Evolutionary conservation across 2,888 invertebrate genomes (phyloP), one percentile per base, ranked within the genome.

Genomic region (Pachymerium ferrugineum): DNA sequence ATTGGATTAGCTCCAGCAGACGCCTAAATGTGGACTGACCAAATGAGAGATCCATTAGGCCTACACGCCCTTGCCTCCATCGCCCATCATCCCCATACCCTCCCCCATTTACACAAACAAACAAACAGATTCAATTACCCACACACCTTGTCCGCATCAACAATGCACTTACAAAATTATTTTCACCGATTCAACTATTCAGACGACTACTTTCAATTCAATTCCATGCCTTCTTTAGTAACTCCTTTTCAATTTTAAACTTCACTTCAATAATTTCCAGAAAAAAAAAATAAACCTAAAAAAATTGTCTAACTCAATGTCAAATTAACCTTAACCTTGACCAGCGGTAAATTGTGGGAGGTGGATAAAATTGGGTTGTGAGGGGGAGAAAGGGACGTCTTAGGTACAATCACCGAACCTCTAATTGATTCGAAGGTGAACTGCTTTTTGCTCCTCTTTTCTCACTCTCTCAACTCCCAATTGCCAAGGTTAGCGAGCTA

Each of bases 21-120:
- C 62, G 62, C 62, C 62, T 62, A 62, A 62, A 62, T 62, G 62
- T 28, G 62, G 62, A 62, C 62, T 62, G 62, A 62, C 62, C 62
- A 62, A 62, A 62, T 62, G 62, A 62, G 62, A 62, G 62, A 62
- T 62, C 62, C 62, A 62, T 62, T 62, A 62, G 62, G 62, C 62
- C 62, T 62, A 62, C 62, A 62, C 62, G 28, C 25, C 22, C 62
- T 28, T 12, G 3, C 22, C 62, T 28, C 62, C 25, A 22, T 25
- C 62, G 25, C 62, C 19, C 47, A 19, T n/a, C 62, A 25, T 62
- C 62, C 10, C n/a, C 28, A n/a, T 28, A 22, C 25, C 62, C 22
- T 3, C 25, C 28, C 62, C 62, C 62, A 62, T 28, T 62, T 62
- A 62, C 62, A 62, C 62, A 62, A 62, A 62, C 62, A 62, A 62